A percentile compares a stretch with the other conserved stretches of the same genome.
These are phyloP conservation scores for Anisognathus igniventris DNA, from an alignment of 2,797 vertebrate genomes.

Conservation along the genomic window DNA sequence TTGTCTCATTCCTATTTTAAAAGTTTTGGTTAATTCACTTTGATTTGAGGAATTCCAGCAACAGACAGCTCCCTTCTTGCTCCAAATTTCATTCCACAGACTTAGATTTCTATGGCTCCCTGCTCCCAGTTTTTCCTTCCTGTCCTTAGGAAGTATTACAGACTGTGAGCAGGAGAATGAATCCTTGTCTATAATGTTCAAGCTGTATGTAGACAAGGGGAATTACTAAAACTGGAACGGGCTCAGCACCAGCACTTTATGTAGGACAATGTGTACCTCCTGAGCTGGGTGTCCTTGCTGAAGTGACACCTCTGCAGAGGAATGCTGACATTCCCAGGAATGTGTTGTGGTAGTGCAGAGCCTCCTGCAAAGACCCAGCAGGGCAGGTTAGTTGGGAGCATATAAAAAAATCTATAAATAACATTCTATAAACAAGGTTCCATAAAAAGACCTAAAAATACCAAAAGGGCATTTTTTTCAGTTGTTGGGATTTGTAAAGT, in stretches of 20 bases:
- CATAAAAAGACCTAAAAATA: constrained; percentile 23
- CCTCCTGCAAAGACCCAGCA: constrained; percentile 9
- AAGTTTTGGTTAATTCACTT: neutral
- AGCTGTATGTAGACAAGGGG: neutral
- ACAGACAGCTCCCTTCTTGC: neutral
- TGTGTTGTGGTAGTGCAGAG: neutral
- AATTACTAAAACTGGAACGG: constrained; percentile 23
- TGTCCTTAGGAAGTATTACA: neutral
- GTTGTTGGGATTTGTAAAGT: neutral
- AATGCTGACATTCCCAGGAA: constrained; percentile 28
- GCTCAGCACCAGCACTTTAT: constrained; percentile 10
- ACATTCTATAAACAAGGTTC: neutral
- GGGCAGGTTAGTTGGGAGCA: constrained; percentile 3
- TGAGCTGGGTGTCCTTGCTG: constrained; percentile 28
- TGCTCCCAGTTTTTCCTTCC: neutral
- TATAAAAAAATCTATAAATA: constrained; percentile 30
- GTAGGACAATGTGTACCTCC: constrained; percentile 23
- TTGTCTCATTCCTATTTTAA: neutral
- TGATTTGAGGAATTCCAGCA: neutral
- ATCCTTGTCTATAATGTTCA: neutral
- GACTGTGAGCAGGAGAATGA: neutral
- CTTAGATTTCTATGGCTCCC: neutral
- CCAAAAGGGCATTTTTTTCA: neutral
- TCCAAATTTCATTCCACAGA: neutral
- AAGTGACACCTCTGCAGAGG: constrained; percentile 25